A percentile compares a stretch with the other conserved stretches of the same genome.
Conservation (phyloP, 2,888 invertebrate species). For the Baronia brevicornis region DNA sequence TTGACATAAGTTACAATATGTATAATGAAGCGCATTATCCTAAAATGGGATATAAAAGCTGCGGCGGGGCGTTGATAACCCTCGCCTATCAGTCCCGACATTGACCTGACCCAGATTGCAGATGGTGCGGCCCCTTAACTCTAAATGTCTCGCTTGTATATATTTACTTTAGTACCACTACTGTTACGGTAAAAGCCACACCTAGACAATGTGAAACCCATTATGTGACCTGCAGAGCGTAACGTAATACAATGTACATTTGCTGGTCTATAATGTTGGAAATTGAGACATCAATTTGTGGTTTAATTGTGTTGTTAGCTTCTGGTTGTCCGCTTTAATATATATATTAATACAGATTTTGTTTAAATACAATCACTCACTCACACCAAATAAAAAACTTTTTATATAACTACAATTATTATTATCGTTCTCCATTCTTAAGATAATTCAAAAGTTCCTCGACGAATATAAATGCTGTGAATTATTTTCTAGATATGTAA, state of each 20-base stretch:
- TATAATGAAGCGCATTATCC: slow-evolving; percentile 12
- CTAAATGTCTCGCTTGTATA: slow-evolving; percentile 38
- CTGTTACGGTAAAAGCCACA: slow-evolving; percentile 10
- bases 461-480: too few species aligned
- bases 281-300: slow-evolving; percentile 10
- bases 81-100: slow-evolving; percentile 34
- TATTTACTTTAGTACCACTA: slow-evolving; percentile 12
- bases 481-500: too few species aligned
- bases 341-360: too few species aligned
- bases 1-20: too few species aligned
- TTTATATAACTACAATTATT: too few species aligned
- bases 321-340: too few species aligned
- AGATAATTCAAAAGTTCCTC: too few species aligned
- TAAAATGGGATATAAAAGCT: not conserved
- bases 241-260: slow-evolving; percentile 12
- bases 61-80: slow-evolving; percentile 30
- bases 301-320: slow-evolving; percentile 1
- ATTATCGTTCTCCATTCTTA: too few species aligned
- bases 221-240: slow-evolving; percentile 6
- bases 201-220: slow-evolving; percentile 11
- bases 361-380: too few species aligned
- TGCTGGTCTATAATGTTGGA: slow-evolving; percentile 5
- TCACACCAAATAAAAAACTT: too few species aligned
- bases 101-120: slow-evolving; percentile 49
- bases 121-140: slow-evolving; percentile 35